These are phyloP conservation scores for Cartodere bifasciata DNA, from an alignment of 2,888 invertebrate genomes.

Conservation along the genomic window DNA sequence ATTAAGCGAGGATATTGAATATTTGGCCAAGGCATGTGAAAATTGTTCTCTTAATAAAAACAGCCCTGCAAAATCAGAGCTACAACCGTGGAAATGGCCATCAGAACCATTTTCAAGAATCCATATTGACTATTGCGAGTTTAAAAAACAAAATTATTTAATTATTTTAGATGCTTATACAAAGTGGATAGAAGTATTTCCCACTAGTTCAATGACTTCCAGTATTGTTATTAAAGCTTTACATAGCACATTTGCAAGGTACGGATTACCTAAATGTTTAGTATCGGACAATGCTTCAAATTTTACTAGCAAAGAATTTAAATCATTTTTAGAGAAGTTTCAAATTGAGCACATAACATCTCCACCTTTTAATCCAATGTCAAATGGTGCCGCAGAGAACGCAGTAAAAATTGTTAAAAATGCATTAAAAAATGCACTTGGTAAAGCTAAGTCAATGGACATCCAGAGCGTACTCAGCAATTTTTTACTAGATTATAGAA, in stretches of 20 bases:
- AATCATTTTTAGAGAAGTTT: background rate
- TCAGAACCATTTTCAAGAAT: background rate
- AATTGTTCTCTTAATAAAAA: slow-evolving; percentile 10
- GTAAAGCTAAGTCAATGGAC: too few species aligned
- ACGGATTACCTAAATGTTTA: slow-evolving; percentile 1
- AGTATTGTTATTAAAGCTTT: background rate
- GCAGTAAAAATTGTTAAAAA: too few species aligned
- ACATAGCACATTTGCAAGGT: background rate
- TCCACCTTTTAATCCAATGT: too few species aligned
- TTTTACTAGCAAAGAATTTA: slow-evolving; percentile 1
- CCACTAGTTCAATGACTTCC: background rate
- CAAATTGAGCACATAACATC: too few species aligned
- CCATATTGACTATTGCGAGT: slow-evolving; percentile 2
- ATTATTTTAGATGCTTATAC: slow-evolving; percentile 1
- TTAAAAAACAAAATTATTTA: background rate
- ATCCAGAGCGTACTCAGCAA: too few species aligned
- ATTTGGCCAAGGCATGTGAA: slow-evolving; percentile 12
- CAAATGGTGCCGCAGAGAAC: too few species aligned
- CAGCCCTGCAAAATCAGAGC: slow-evolving; percentile 8
- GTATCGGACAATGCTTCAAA: slow-evolving; percentile 1
- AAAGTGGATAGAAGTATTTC: slow-evolving; percentile 4
- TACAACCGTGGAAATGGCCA: slow-evolving; percentile 1
- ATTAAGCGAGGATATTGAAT: slow-evolving; percentile 13
- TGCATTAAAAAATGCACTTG: too few species aligned
- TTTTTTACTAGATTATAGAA: too few species aligned